phyloP scores from a whole-genome alignment of 2,888 invertebrate genomes.

The Argynnis bischoffii region DNA sequence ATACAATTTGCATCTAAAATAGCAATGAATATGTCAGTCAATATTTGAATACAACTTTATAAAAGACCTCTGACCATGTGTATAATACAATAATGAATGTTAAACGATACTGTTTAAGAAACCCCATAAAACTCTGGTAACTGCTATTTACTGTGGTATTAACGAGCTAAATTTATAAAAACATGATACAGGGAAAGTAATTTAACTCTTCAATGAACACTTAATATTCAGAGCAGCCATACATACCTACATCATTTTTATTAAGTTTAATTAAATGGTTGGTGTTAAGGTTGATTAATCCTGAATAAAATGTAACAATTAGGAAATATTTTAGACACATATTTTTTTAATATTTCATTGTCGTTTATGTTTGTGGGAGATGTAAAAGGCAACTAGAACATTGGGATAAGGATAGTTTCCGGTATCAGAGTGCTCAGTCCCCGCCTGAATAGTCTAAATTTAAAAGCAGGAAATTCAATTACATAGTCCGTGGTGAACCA shows the following conservation, averaged over 20 bases:
- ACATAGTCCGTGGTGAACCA: slow-evolving; percentile 70
- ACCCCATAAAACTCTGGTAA: slow-evolving; percentile 30
- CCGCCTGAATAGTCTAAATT: slow-evolving; percentile 51
- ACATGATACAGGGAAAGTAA: slow-evolving; percentile 13
- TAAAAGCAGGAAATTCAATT: slow-evolving; percentile 80
- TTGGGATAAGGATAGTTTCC: slow-evolving; percentile 28
- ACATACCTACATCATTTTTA: not conserved
- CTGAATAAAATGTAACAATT: no score
- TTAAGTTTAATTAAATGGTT: not conserved
- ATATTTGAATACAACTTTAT: not conserved
- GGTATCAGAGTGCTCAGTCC: slow-evolving; percentile 33
- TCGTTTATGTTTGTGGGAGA: not conserved
- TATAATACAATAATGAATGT: slow-evolving; percentile 35
- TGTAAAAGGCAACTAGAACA: no score
- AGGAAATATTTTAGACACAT: no score
- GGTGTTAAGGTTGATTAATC: no score
- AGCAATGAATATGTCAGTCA: not conserved
- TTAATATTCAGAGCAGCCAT: not conserved
- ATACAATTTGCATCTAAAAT: no score
- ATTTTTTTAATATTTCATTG: no score
- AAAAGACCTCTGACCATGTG: slow-evolving; percentile 8
- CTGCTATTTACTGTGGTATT: slow-evolving; percentile 15
- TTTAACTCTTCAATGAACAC: slow-evolving; percentile 5
- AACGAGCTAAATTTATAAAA: slow-evolving; percentile 15
- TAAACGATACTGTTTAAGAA: slow-evolving; percentile 38